phyloP scores from a whole-genome alignment of 92 coral and sea anemone genomes.

The Epizoanthus rinbou region DNA sequence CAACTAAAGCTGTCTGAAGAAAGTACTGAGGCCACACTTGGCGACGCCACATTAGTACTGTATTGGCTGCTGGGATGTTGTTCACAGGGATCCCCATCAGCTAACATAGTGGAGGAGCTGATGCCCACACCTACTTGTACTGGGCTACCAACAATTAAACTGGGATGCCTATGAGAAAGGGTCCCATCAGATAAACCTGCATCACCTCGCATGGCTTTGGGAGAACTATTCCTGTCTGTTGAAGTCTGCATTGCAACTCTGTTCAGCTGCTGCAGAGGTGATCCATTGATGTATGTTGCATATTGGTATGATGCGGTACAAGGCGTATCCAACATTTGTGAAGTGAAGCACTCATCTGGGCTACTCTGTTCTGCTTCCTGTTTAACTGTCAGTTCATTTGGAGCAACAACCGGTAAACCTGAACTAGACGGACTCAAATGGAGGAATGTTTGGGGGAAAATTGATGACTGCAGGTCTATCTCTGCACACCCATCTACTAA shows the following conservation, averaged over 20 bases:
- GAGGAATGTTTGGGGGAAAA: neutral
- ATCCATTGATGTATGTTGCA: neutral
- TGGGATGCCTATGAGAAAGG: neutral
- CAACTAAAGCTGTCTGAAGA: slow-evolving; percentile 15
- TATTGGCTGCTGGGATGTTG: neutral
- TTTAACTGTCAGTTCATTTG: slow-evolving; percentile 18
- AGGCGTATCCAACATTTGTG: slow-evolving; percentile 1
- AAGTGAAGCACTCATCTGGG: neutral
- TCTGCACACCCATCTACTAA: neutral
- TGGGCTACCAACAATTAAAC: slow-evolving; percentile 9
- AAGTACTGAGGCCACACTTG: slow-evolving; percentile 2
- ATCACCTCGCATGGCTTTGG: neutral
- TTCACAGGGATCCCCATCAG: neutral
- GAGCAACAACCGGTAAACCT: neutral
- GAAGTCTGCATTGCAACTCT: neutral
- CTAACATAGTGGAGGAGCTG: neutral
- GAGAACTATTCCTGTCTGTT: neutral
- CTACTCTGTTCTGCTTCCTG: slow-evolving; percentile 8
- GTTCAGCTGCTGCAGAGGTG: slow-evolving; percentile 11
- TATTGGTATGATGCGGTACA: neutral
- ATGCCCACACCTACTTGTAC: neutral
- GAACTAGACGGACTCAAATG: slow-evolving; percentile 22
- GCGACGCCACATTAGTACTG: neutral
- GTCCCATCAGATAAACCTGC: neutral
- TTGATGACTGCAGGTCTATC: neutral